phyloP scores from a whole-genome alignment of 2,888 invertebrate species.

The Apantesis nais region DNA sequence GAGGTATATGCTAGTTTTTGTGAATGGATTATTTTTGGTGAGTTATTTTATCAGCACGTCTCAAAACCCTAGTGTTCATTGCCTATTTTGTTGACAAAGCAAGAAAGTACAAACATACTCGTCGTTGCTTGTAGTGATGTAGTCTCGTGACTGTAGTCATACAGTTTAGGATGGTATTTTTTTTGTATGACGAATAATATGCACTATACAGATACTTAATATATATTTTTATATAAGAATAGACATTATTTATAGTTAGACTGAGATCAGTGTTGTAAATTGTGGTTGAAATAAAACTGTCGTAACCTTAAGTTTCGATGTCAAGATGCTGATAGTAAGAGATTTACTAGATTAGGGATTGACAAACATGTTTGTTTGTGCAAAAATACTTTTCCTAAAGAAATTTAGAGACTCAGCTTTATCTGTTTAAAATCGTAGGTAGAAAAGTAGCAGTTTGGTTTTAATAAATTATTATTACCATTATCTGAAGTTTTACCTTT shows the following conservation, averaged over 20 bases:
- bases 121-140: no score
- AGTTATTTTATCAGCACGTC: conserved; percentile 46
- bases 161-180: background rate
- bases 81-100: background rate
- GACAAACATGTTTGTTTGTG: conserved; percentile 1
- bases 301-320: background rate
- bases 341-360: background rate
- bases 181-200: background rate
- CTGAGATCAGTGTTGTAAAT: background rate
- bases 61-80: background rate
- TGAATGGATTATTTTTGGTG: conserved; percentile 92
- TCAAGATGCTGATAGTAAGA: background rate
- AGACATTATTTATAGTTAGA: no score
- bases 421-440: background rate
- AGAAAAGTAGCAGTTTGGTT: background rate
- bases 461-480: background rate
- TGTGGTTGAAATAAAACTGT: background rate
- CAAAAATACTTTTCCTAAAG: background rate
- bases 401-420: background rate
- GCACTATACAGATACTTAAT: background rate
- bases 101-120: background rate
- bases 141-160: background rate
- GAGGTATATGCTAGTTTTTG: conserved; percentile 89
- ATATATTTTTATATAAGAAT: no score
- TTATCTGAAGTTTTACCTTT: background rate